Percentiles rank a stretch among this genome's conserved stretches.
These are phyloP conservation scores for Camponotus floridanus DNA, from an alignment of 1,140 invertebrate genomes.

Conservation along the genomic window DNA sequence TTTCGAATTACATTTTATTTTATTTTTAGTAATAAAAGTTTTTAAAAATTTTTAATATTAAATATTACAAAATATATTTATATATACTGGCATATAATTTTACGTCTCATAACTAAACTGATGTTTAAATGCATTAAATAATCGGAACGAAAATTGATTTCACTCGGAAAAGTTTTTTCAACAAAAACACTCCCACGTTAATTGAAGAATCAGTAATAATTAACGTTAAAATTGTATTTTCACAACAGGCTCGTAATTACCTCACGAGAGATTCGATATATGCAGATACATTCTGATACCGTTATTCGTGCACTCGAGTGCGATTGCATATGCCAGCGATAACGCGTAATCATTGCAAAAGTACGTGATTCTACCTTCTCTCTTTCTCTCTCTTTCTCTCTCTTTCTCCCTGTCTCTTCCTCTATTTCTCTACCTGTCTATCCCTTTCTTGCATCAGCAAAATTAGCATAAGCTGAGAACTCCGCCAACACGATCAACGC, in stretches of 20 bases:
- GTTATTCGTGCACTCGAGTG: background rate
- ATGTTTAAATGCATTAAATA: background rate
- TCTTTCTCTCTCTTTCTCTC: background rate
- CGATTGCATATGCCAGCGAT: background rate
- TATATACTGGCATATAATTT: no score
- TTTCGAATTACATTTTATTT: background rate
- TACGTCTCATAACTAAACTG: background rate
- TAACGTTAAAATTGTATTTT: background rate
- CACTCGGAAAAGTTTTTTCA: background rate
- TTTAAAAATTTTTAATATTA: background rate
- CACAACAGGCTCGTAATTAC: conserved; percentile 4
- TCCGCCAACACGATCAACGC: conserved; percentile 23
- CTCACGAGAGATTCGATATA: background rate
- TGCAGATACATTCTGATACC: background rate
- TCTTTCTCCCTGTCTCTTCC: background rate
- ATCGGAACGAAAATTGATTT: background rate
- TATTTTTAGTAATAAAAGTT: no score
- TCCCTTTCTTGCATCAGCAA: conserved; percentile 48
- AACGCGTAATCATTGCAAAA: conserved; percentile 32
- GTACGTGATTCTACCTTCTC: conserved; percentile 54
- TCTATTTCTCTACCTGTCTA: background rate
- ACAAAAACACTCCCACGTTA: background rate
- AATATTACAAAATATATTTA: conserved; percentile 3
- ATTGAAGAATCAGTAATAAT: background rate
- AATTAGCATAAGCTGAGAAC: conserved; percentile 69